Conservation (phyloP, 2,113 vertebrate genomes). For the Prionailurus viverrinus region DNA sequence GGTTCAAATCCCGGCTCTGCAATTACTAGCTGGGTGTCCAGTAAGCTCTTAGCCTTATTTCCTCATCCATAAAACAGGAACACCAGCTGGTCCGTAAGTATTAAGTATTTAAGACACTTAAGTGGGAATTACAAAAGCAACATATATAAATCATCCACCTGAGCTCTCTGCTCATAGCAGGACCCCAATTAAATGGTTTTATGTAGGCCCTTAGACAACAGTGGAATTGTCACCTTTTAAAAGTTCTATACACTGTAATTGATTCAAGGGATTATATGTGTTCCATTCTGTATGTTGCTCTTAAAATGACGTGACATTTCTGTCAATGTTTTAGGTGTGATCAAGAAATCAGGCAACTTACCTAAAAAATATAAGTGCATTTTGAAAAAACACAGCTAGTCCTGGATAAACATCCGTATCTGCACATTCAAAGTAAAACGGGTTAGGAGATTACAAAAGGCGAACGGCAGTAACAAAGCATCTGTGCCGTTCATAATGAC, state of each 20-base stretch:
- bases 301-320: neutral
- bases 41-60: neutral
- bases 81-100: neutral
- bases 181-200: neutral
- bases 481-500: neutral
- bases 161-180: neutral
- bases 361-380: conserved; percentile 97
- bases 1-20: neutral
- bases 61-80: neutral
- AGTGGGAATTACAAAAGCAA: neutral
- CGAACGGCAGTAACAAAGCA: neutral
- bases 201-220: neutral
- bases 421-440: conserved; percentile 75
- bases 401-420: conserved; percentile 93
- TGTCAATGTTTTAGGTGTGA: neutral
- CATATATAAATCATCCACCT: neutral
- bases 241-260: neutral
- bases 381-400: conserved; percentile 96
- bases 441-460: conserved; percentile 26
- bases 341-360: conserved; percentile 84
- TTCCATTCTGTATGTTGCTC: neutral
- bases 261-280: neutral
- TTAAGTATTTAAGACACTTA: neutral
- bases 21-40: neutral
- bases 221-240: neutral